These are phyloP conservation scores for Hoplostethus atlanticus DNA, from an alignment of 2,797 vertebrate species.

Conservation along the genomic window DNA sequence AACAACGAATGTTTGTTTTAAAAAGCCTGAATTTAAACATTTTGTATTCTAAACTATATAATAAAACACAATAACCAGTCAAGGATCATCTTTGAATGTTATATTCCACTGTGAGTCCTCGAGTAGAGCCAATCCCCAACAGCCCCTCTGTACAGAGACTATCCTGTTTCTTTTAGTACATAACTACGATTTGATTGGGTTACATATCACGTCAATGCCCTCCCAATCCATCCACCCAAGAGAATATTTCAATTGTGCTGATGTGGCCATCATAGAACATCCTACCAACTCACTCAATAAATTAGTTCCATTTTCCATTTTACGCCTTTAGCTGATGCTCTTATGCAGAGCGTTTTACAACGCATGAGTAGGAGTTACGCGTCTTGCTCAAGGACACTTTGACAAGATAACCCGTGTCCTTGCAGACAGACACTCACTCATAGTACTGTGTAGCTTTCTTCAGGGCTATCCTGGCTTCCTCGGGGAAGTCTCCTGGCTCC, in stretches of 20 bases:
- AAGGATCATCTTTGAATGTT: too few species aligned
- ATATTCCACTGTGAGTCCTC: too few species aligned
- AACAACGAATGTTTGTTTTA: too few species aligned
- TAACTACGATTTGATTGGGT: background rate
- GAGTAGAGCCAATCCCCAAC: background rate
- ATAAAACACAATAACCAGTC: too few species aligned
- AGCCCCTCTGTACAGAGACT: background rate
- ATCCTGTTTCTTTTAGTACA: background rate
- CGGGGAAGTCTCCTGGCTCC: conserved; percentile 93
- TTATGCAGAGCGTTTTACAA: too few species aligned
- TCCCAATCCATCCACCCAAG: too few species aligned
- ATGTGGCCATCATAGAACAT: background rate
- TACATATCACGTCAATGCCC: too few species aligned
- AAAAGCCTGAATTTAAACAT: too few species aligned
- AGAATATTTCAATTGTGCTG: background rate
- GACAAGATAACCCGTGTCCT: background rate
- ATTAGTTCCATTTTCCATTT: too few species aligned
- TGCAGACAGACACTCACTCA: conserved; percentile 86
- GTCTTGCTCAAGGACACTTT: background rate
- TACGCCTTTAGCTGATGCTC: too few species aligned
- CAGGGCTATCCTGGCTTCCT: conserved; percentile 91
- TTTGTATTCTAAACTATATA: too few species aligned
- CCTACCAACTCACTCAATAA: background rate
- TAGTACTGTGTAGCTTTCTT: conserved; percentile 94
- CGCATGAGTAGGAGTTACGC: background rate